Base-by-base conservation (phyloP, 2,888 invertebrate genomes). In the Melanchra persicariae region DNA sequence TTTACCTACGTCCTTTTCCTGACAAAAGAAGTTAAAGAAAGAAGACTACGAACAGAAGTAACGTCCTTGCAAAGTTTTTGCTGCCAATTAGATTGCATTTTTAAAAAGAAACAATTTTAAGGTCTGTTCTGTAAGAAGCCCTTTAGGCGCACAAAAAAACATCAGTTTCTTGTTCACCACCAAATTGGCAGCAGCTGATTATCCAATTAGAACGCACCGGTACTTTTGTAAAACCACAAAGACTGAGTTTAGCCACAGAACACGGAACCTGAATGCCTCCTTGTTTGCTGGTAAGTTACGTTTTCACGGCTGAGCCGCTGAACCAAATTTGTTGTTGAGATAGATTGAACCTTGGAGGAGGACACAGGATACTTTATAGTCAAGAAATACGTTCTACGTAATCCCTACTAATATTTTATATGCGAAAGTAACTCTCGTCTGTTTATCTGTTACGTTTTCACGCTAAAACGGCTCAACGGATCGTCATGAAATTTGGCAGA, bases 151-250 rank as follows among this genome's bases (percentile, higher is more conserved):
- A 40, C 17, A 40, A 59, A 63, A 58, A 73, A 73, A 12, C 17
- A 37, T 9, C 8, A 1, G 12, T 22, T 68, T 81, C 67, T 64
- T 45, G 49, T 43, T 62, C 34, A 0, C 12, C 68, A 68, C 81
- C 57, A 76, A 81, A 79, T 82, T 67, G 61, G 54, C 52, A 55
- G 8, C 22, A 45, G 26, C 57, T 60, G 57, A 74, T 80, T 82
- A 84, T 80, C 64, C 77, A 81, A 80, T 84, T 77, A 77, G n/a
- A 22, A 12, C 17, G 30, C 22, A 37, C 43, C 54, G 34, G 43
- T 58, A 61, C 63, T 84, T 79, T 77, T 72, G 62, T 73, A 61
- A 82, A 82, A 77, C 86, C 86, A 70, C 85, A 86, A 74, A 61
- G 47, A 43, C 57, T 54, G 58, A 55, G 34, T 62, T 22, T 22